Conservation (phyloP, 2,888 invertebrate genomes). For the Chloroclystis v-ata region DNA sequence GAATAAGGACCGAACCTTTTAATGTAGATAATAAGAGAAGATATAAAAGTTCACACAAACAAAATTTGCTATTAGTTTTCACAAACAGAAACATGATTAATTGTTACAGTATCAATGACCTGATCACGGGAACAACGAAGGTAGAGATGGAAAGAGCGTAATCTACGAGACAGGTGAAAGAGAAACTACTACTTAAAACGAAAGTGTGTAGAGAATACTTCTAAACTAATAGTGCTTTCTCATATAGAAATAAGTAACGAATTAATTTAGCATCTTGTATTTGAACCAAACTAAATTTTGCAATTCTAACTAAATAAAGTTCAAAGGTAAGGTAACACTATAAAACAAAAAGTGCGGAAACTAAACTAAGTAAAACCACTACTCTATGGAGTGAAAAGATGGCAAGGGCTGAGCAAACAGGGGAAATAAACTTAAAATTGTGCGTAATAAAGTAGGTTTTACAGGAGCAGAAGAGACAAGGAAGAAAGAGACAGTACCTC, state of each 20-base stretch:
- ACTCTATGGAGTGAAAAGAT: conserved; percentile 35
- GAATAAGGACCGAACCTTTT: no score
- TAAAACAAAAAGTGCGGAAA: no score
- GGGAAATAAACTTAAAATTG: conserved; percentile 39
- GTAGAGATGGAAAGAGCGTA: conserved; percentile 4
- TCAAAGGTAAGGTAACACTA: not conserved
- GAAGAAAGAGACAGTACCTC: conserved; percentile 77
- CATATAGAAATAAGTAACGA: no score
- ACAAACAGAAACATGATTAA: no score
- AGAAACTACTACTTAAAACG: conserved; percentile 21
- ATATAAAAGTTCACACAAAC: not conserved
- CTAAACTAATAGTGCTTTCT: conserved; percentile 30
- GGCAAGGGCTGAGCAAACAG: conserved; percentile 36
- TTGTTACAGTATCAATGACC: no score
- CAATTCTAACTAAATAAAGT: no score
- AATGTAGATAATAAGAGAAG: no score
- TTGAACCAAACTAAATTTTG: no score
- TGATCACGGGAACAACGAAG: conserved; percentile 1
- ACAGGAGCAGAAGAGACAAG: conserved; percentile 56
- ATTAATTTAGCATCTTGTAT: no score
- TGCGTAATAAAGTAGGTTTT: conserved; percentile 55
- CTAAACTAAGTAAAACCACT: conserved; percentile 17
- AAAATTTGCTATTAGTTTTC: no score
- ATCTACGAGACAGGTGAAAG: conserved; percentile 11
- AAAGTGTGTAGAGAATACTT: conserved; percentile 16